Conservation (phyloP, 2,113 vertebrate species). For the Prolemur simus region DNA sequence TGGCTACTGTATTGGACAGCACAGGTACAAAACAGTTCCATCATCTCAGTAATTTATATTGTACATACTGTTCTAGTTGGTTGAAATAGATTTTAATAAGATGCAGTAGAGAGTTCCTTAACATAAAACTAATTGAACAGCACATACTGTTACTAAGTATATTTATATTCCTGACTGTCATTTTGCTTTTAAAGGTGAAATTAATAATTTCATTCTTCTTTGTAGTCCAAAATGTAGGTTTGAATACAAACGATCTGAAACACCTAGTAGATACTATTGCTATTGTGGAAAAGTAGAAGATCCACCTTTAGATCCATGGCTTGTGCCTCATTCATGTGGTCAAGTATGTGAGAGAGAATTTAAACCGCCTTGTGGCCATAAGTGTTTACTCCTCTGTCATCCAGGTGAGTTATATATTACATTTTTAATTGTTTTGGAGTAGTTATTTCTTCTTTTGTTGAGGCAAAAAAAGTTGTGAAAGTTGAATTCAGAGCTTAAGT, state of each 20-base stretch:
- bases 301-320: constrained; percentile 93
- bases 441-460: background rate
- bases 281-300: constrained; percentile 97
- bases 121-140: background rate
- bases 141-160: background rate
- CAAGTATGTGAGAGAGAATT: constrained; percentile 93
- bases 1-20: background rate
- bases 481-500: constrained; percentile 44
- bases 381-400: constrained; percentile 96
- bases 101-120: background rate
- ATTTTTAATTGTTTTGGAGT: background rate
- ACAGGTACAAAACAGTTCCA: background rate
- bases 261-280: constrained; percentile 93
- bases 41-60: background rate
- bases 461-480: background rate
- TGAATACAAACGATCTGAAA: constrained; percentile 92
- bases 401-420: constrained; percentile 87
- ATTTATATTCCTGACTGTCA: constrained; percentile 19
- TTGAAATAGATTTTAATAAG: constrained; percentile 9
- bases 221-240: constrained; percentile 96
- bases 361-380: constrained; percentile 94
- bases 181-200: constrained; percentile 46
- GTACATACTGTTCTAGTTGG: background rate
- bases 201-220: constrained; percentile 30
- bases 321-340: constrained; percentile 98